Conservation (phyloP, 2,888 invertebrate genomes). For the Sepiola atlantica region DNA sequence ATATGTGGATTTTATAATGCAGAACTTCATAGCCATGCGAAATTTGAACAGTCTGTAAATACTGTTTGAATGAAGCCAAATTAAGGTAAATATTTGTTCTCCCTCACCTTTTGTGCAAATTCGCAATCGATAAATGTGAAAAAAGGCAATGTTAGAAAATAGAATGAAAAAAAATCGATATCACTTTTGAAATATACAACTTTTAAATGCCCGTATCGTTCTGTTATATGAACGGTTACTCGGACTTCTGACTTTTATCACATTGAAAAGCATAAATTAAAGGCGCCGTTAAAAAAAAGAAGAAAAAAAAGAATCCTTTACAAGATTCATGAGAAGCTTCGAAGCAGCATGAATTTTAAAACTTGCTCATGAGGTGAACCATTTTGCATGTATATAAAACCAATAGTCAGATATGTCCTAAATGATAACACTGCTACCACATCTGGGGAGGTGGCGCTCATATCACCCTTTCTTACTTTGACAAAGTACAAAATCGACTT, state of each 20-base stretch:
- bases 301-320: background rate
- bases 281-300: background rate
- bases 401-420: no score
- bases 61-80: background rate
- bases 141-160: background rate
- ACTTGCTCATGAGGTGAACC: no score
- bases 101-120: background rate
- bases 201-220: no score
- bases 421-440: no score
- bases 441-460: no score
- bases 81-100: background rate
- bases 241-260: background rate
- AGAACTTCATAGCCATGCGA: background rate
- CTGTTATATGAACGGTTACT: background rate
- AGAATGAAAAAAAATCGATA: background rate
- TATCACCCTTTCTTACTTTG: no score
- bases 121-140: background rate
- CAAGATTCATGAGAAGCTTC: no score
- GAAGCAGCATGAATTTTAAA: no score
- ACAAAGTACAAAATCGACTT: no score
- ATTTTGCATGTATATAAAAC: no score
- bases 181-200: background rate
- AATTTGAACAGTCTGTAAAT: background rate
- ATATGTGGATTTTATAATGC: background rate
- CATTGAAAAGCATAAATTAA: background rate